Conservation (phyloP, 2,888 invertebrate genomes). For the Lutraria lutraria region DNA sequence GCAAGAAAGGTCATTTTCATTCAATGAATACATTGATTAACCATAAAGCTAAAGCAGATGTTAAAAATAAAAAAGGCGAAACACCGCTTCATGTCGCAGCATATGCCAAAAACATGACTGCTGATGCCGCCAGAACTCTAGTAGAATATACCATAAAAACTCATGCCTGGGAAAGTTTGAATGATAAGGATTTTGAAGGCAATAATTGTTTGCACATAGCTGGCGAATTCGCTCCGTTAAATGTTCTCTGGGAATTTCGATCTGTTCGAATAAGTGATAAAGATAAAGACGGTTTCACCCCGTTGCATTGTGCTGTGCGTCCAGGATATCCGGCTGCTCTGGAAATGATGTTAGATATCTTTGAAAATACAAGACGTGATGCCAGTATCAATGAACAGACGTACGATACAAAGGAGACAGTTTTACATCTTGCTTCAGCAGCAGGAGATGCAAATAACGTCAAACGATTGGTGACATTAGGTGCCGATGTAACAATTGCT, state of each 20-base stretch:
- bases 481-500: conserved; percentile 77
- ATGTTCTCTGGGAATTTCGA: conserved; percentile 79
- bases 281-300: conserved; percentile 75
- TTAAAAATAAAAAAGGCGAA: conserved; percentile 79
- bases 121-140: conserved; percentile 73
- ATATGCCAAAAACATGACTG: conserved; percentile 64
- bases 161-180: conserved; percentile 83
- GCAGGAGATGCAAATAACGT: conserved; percentile 69
- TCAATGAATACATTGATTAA: conserved; percentile 73
- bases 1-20: conserved; percentile 77
- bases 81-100: conserved; percentile 81
- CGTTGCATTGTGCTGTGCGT: conserved; percentile 76
- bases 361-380: conserved; percentile 75
- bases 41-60: conserved; percentile 78
- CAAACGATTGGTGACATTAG: conserved; percentile 74
- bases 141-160: conserved; percentile 82
- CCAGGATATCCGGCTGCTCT: conserved; percentile 73
- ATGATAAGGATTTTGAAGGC: conserved; percentile 78
- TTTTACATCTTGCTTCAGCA: conserved; percentile 75
- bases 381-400: conserved; percentile 78
- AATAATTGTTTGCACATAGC: conserved; percentile 84
- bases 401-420: conserved; percentile 65
- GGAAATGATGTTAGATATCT: conserved; percentile 76
- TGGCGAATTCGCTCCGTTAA: conserved; percentile 74
- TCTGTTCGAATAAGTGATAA: conserved; percentile 75